Conservation (phyloP, 2,113 vertebrate genomes). For the Gambusia holbrooki region DNA sequence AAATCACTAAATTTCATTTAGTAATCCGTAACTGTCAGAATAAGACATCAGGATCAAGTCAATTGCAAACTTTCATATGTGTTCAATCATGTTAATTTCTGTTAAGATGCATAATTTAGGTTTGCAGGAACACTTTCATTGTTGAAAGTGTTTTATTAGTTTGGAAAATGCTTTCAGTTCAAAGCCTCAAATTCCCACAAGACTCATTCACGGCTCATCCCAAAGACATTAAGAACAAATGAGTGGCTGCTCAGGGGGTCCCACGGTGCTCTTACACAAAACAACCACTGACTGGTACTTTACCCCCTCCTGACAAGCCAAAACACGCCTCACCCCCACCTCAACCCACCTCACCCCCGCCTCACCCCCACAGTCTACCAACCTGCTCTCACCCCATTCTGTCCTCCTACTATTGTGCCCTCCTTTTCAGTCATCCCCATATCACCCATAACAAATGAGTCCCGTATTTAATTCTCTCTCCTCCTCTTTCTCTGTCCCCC, state of each 20-base stretch:
- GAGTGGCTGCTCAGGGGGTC: slow-evolving; percentile 37
- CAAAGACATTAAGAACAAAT: slow-evolving; percentile 59
- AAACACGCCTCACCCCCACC: slow-evolving; percentile 55
- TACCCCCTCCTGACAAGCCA: slow-evolving; percentile 63
- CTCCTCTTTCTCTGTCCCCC: slow-evolving; percentile 29
- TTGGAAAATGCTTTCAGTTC: slow-evolving; percentile 18
- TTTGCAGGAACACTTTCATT: background rate
- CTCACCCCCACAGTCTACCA: slow-evolving; percentile 33
- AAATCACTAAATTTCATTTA: background rate
- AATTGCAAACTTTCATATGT: background rate
- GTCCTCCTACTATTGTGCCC: slow-evolving; percentile 60
- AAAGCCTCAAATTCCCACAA: slow-evolving; percentile 41
- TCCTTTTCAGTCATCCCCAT: slow-evolving; percentile 69
- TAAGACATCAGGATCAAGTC: background rate
- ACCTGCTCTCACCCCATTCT: slow-evolving; percentile 29
- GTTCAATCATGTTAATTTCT: background rate
- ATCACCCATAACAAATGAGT: slow-evolving; percentile 80
- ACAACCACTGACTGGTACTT: slow-evolving; percentile 69
- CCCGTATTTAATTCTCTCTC: slow-evolving; percentile 55
- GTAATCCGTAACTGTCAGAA: background rate
- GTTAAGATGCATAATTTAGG: background rate
- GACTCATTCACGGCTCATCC: slow-evolving; percentile 63
- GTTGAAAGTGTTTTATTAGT: slow-evolving; percentile 1
- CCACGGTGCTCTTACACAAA: slow-evolving; percentile 56
- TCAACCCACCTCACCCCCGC: slow-evolving; percentile 30